Percentiles rank a stretch among this genome's conserved stretches.
Conservation (phyloP, 2,888 invertebrate genomes). For the Temnothorax ravouxi region DNA sequence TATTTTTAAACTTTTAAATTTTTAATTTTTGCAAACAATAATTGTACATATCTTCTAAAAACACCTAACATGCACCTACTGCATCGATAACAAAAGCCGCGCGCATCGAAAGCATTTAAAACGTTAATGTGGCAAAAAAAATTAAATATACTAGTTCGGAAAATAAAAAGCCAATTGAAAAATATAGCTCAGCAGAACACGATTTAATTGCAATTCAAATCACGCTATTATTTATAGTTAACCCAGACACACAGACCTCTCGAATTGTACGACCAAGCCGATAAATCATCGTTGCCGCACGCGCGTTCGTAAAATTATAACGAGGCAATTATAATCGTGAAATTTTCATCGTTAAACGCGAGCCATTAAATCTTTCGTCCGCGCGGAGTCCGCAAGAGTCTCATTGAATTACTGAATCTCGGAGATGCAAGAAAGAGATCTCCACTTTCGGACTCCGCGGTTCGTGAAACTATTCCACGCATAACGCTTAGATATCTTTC, state of each 20-base stretch:
- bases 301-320: slow-evolving; percentile 26
- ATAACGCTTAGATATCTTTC: slow-evolving; percentile 61
- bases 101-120: neutral
- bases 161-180: neutral
- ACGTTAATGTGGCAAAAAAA: neutral
- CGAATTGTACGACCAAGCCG: neutral
- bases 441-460: slow-evolving; percentile 41
- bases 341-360: slow-evolving; percentile 23
- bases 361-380: slow-evolving; percentile 34
- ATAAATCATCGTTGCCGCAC: neutral
- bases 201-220: slow-evolving; percentile 22
- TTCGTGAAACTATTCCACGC: slow-evolving; percentile 66
- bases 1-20: neutral
- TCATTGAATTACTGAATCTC: slow-evolving; percentile 65
- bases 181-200: neutral
- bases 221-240: slow-evolving; percentile 8
- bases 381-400: slow-evolving; percentile 57
- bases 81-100: neutral
- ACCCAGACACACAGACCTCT: neutral
- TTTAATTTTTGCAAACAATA: neutral
- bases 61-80: no score
- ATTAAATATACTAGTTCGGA: neutral
- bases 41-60: slow-evolving; percentile 9
- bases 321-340: slow-evolving; percentile 35
- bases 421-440: slow-evolving; percentile 35